Evolutionary conservation across 1,140 invertebrate genomes (phyloP), one percentile per base, ranked within the genome.

Genomic region (Pogonognathellus flavescens): DNA sequence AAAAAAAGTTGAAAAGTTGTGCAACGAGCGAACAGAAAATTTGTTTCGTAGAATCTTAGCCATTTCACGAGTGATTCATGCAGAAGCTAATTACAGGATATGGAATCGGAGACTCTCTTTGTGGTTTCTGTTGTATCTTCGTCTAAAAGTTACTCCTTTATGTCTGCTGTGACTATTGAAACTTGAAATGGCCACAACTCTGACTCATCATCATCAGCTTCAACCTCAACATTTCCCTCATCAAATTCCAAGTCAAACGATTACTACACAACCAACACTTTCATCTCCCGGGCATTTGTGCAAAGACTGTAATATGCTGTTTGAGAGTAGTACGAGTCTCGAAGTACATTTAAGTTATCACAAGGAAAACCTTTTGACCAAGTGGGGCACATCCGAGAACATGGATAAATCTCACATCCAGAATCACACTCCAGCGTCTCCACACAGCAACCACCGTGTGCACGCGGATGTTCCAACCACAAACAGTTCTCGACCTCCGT

Each of bases 261-360:
- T 52, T 55, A 52, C 82, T 80, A 76, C 25, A 55, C 57, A 82
- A 82, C 85, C 60, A 57, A 52, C 85, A 9, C 72, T 59, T 8
- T n/a, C 80, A 86, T 80, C 62, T 18, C 85, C 86, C 62, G 85
- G 80, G 31, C 88, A 89, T 85, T 89, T 87, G 76, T 96, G 95
- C 91, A 94, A 94, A 89, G 93, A 95, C 90, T 95, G 95, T 91
- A 93, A 93, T 87, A 89, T 95, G 53, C 93, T 92, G 88, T 93
- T 95, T 89, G 94, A 95, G 89, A 94, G 94, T 88, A 92, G 93
- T 52, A 94, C 94, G 86, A 95, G 94, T 60, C 91, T 95, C 72
- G 94, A 95, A 88, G 95, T 95, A 83, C 95, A 96, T 91, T 91
- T 95, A 86, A 93, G 93, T 86, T 95, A 96, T 89, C 95, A 96